These are phyloP conservation scores for Trilocha varians DNA, from an alignment of 2,888 invertebrate genomes.

Conservation along the genomic window DNA sequence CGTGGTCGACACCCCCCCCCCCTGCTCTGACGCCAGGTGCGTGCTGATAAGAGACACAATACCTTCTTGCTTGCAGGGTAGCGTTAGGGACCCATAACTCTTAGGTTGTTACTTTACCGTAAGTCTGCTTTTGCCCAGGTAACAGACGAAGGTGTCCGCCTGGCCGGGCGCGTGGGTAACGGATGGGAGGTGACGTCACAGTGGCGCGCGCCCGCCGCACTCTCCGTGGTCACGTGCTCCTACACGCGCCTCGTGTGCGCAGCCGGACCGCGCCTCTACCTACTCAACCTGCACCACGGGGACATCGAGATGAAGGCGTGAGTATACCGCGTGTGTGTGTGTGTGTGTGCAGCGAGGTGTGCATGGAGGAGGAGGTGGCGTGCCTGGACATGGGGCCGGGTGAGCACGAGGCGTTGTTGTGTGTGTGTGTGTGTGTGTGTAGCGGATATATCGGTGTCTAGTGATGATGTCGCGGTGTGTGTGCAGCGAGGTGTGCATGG, in stretches of 20 bases:
- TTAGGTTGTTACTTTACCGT: no score
- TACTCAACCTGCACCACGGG: constrained; percentile 28
- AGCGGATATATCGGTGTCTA: no score
- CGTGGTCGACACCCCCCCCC: no score
- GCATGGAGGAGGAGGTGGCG: constrained; percentile 94
- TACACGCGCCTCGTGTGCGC: constrained; percentile 84
- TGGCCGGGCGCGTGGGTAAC: constrained; percentile 53
- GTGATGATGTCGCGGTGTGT: constrained; percentile 95
- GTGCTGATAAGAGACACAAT: no score
- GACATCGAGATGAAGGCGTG: constrained; percentile 26
- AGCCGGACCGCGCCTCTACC: constrained; percentile 82
- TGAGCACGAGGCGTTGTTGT: constrained; percentile 78
- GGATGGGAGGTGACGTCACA: constrained; percentile 48
- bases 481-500: constrained; percentile 85
- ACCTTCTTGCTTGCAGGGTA: no score
- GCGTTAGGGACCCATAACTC: no score
- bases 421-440: constrained; percentile 98
- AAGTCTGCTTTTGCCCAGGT: constrained; percentile 38
- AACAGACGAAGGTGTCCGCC: constrained; percentile 67
- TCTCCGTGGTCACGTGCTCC: constrained; percentile 92
- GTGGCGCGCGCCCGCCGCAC: constrained; percentile 80
- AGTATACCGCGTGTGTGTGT: constrained; percentile 12
- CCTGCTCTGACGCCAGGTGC: no score
- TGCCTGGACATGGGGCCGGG: constrained; percentile 94
- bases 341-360: constrained; percentile 66